A percentile compares a stretch with the other conserved stretches of the same genome.
phyloP scores from a whole-genome alignment of 2,113 vertebrate species.

The Tenebrosternarchus preto region DNA sequence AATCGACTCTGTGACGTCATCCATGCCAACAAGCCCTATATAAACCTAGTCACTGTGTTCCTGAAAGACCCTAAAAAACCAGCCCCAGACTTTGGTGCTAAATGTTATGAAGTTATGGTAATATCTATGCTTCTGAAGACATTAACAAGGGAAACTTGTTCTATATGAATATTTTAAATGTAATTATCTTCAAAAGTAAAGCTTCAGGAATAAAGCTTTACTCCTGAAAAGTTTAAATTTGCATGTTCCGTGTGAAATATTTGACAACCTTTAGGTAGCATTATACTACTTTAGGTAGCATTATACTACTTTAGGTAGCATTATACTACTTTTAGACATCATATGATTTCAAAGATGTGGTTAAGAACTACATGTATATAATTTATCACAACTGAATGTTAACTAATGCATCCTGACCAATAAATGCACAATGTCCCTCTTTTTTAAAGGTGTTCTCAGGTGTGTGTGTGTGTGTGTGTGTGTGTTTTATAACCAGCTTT shows the following conservation, averaged over 20 bases:
- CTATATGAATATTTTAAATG: neutral
- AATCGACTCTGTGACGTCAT: slow-evolving; percentile 23
- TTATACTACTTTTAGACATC: neutral
- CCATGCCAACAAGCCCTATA: neutral
- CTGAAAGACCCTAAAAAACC: neutral
- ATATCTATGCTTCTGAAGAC: neutral
- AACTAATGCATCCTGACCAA: neutral
- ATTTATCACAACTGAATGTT: neutral
- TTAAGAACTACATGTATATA: slow-evolving; percentile 8
- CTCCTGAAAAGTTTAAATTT: neutral
- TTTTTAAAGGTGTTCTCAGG: neutral
- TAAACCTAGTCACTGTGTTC: slow-evolving; percentile 35
- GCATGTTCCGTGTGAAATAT: neutral
- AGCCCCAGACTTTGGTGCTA: slow-evolving; percentile 19
- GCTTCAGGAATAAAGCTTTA: neutral
- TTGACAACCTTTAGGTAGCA: too few species aligned
- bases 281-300: too few species aligned
- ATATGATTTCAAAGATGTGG: neutral
- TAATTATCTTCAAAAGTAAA: neutral
- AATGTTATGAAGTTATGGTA: neutral
- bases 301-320: neutral
- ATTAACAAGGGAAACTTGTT: neutral
- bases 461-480: neutral
- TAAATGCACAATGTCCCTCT: neutral
- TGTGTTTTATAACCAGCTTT: too few species aligned